Percentiles rank a stretch among this genome's conserved stretches.
Conservation (phyloP, 1,140 invertebrate species). For the Zaprionus lachaisei region DNA sequence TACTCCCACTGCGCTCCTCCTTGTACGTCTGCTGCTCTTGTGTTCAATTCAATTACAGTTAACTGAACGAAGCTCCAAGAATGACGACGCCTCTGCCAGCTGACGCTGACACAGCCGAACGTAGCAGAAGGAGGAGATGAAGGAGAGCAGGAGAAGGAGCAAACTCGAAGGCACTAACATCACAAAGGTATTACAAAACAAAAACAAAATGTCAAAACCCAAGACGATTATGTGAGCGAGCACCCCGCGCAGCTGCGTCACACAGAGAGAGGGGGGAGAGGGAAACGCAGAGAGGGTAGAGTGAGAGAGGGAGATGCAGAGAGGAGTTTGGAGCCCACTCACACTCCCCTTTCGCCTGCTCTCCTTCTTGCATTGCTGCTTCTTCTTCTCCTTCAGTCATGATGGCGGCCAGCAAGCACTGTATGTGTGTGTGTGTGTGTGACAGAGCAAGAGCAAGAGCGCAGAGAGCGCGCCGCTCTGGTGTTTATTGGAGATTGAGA, state of each 20-base stretch:
- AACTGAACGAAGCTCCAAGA: constrained; percentile 45
- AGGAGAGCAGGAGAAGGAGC: constrained; percentile 5
- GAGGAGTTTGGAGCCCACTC: constrained; percentile 13
- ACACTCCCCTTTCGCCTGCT: constrained; percentile 23
- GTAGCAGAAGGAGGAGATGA: neutral
- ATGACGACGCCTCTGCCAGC: constrained; percentile 22
- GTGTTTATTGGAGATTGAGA: constrained; percentile 84
- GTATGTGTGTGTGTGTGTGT: constrained; percentile 47
- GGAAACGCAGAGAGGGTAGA: neutral
- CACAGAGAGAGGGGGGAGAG: neutral
- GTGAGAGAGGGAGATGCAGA: constrained; percentile 44
- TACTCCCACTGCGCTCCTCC: neutral
- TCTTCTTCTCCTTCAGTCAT: constrained; percentile 53
- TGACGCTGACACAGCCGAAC: too few relatives aligned
- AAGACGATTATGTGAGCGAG: constrained; percentile 81
- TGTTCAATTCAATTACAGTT: constrained; percentile 80
- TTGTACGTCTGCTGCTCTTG: constrained; percentile 14
- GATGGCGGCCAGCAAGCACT: constrained; percentile 67
- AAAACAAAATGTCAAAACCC: constrained; percentile 84
- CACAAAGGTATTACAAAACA: constrained; percentile 83
- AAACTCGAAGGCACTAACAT: constrained; percentile 72
- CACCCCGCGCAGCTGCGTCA: constrained; percentile 71
- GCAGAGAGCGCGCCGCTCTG: constrained; percentile 68
- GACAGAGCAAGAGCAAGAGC: constrained; percentile 39
- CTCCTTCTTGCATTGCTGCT: constrained; percentile 11